These are phyloP conservation scores for Microcebus tavaratra DNA, from an alignment of 2,113 vertebrate genomes.

Conservation along the genomic window DNA sequence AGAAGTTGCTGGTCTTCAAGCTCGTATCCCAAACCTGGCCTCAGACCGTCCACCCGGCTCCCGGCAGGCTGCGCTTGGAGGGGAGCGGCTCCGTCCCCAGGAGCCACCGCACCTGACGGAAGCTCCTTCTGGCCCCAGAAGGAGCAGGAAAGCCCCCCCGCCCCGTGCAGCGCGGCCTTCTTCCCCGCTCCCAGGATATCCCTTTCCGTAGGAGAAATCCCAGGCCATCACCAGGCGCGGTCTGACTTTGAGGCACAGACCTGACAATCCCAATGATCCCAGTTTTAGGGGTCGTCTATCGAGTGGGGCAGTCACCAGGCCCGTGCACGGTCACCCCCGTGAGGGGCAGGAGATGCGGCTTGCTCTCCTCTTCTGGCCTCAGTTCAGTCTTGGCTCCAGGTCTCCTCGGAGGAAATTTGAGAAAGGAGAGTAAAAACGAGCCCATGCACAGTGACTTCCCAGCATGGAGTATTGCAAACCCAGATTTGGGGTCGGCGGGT, in stretches of 20 bases:
- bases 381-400: background rate
- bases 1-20: background rate
- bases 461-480: background rate
- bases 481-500: no score
- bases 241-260: background rate
- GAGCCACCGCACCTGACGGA: background rate
- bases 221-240: background rate
- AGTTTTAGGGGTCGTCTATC: rapidly evolving
- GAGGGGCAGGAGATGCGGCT: background rate
- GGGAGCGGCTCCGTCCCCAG: background rate
- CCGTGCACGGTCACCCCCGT: rapidly evolving
- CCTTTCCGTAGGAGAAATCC: background rate
- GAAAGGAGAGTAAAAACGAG: background rate
- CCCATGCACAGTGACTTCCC: background rate
- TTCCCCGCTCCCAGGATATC: background rate
- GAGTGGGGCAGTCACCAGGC: background rate
- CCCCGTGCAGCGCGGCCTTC: no score
- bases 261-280: background rate
- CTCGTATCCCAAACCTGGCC: background rate
- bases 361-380: rapidly evolving
- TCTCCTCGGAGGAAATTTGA: background rate
- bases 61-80: background rate
- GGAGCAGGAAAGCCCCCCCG: background rate
- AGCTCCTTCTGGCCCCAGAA: background rate
- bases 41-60: background rate